Base-by-base conservation (phyloP, 2,888 invertebrate genomes). In the Trachelus tabidus region DNA sequence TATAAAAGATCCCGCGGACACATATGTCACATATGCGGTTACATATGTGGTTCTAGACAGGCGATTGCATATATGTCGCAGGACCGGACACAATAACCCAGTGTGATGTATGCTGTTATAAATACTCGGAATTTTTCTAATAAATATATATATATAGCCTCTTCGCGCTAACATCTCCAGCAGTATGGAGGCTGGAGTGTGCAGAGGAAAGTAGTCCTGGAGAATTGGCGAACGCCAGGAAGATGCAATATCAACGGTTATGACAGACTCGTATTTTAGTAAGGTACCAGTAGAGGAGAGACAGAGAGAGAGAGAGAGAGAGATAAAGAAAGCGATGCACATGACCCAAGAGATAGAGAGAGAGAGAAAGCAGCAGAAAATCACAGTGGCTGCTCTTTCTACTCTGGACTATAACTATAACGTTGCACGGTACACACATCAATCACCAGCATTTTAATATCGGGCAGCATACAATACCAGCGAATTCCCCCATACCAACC, bases 391-490 rank as follows among this genome's bases (percentile, higher is more conserved):
- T 77, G 78, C 80, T 34, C n/a, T 31, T 68, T 68, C 68, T 73
- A 40, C 35, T 76, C 74, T 68, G 78, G 77, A 78, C 77, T 79
- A 79, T 82, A 79, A 68, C 40, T 75, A 83, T 86, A 86, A 86
- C 87, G 84, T 85, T 87, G 87, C 91, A 91, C 90, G 91, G 90
- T 90, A 89, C 88, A 89, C 89, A 88, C 91, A 91, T 91, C 91
- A 91, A 91, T 91, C 91, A 91, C 90, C 87, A 88, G 88, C 88
- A 91, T 91, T 91, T 91, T 91, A 91, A 91, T 91, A 91, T 91
- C 90, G 89, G 90, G 86, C 88, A 87, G 87, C 86, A 86, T 86
- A 91, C 91, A 91, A 91, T 91, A 90, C 87, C 88, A 84, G 83
- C 86, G 82, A 75, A 68, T 77, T 80, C 79, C 34, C 68, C 68